These are phyloP conservation scores for Pseudopleuronectes americanus DNA, from an alignment of 2,797 vertebrate species.

Conservation along the genomic window DNA sequence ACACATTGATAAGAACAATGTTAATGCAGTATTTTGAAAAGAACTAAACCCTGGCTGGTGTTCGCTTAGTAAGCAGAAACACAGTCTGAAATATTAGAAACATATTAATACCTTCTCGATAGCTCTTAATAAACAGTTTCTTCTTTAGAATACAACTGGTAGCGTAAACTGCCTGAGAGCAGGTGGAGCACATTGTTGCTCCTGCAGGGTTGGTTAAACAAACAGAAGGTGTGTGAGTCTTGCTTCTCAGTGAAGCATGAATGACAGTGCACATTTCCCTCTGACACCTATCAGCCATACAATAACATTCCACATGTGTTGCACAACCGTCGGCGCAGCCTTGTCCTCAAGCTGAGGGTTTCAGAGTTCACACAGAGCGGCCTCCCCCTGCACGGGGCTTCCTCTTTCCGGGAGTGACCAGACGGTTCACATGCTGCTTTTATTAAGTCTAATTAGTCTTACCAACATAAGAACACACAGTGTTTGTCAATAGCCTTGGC, in stretches of 20 bases:
- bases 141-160: too few species aligned
- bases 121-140: too few species aligned
- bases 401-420: slow-evolving; percentile 27
- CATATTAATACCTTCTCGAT: too few species aligned
- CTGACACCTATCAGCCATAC: slow-evolving; percentile 24
- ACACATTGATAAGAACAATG: too few species aligned
- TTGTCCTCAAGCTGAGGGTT: slow-evolving; percentile 5
- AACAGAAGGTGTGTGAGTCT: neutral
- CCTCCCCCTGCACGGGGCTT: slow-evolving; percentile 21
- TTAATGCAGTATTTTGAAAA: too few species aligned
- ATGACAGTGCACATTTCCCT: slow-evolving; percentile 40
- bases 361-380: slow-evolving; percentile 11
- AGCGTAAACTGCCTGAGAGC: too few species aligned
- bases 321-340: slow-evolving; percentile 17
- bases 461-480: slow-evolving; percentile 57
- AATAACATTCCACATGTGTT: slow-evolving; percentile 53
- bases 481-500: slow-evolving; percentile 57
- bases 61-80: too few species aligned
- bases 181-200: too few species aligned
- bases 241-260: slow-evolving; percentile 15
- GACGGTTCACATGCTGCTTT: slow-evolving; percentile 65
- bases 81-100: too few species aligned
- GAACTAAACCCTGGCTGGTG: too few species aligned
- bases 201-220: too few species aligned
- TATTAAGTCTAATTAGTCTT: slow-evolving; percentile 71